Percentiles rank a stretch among this genome's conserved stretches.
Conservation (phyloP, 37 sponge, comb jelly and placozoan species). For the Cladorhizidae sp. region DNA sequence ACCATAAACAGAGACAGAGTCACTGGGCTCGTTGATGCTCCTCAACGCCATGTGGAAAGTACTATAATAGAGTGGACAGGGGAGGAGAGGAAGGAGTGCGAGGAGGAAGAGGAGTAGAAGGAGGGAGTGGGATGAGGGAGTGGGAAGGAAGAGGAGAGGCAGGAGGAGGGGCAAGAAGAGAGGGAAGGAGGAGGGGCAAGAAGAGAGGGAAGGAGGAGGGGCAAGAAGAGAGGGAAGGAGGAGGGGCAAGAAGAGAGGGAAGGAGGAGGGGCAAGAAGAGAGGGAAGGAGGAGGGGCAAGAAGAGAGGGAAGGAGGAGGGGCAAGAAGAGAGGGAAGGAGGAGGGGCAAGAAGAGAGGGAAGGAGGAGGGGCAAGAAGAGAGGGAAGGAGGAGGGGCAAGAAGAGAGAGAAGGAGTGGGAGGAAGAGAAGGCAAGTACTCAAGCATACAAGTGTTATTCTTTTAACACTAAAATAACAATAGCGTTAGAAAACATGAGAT, state of each 20-base stretch:
- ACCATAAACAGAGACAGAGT: conserved; percentile 19
- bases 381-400: neutral
- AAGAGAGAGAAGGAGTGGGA: conserved; percentile 3
- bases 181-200: too few species aligned
- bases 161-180: neutral
- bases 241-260: neutral
- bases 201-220: neutral
- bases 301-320: neutral
- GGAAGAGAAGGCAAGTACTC: neutral
- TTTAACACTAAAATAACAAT: too few species aligned
- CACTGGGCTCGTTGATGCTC: neutral
- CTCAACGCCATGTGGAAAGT: conserved; percentile 51
- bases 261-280: neutral
- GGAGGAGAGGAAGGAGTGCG: too few species aligned
- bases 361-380: neutral
- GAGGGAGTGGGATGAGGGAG: neutral
- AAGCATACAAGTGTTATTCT: too few species aligned
- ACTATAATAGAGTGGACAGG: conserved; percentile 4
- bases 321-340: neutral
- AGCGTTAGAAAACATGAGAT: too few species aligned
- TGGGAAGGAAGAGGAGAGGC: neutral
- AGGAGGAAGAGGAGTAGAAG: too few species aligned
- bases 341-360: neutral
- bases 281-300: neutral
- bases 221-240: neutral